Evolutionary conservation across 2,888 invertebrate genomes (phyloP).

Genomic region (Cheilosia urbana): DNA sequence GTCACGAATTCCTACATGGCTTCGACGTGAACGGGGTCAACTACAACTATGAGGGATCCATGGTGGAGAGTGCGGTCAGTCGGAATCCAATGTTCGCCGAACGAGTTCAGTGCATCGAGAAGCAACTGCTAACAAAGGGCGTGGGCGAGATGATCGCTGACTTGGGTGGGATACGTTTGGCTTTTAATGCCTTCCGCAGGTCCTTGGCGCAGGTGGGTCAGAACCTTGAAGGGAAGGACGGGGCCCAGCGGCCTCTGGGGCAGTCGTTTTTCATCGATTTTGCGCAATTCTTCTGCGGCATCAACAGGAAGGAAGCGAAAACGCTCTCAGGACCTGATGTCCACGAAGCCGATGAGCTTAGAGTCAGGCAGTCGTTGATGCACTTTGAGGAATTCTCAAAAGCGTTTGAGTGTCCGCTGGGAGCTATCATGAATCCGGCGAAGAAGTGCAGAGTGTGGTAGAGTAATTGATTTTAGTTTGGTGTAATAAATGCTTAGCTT

Average conservation of each 20-base stretch:
- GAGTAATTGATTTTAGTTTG: background rate
- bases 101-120: constrained; percentile 80
- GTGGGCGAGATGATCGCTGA: constrained; percentile 81
- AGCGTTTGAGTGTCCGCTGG: constrained; percentile 79
- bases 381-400: constrained; percentile 81
- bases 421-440: constrained; percentile 80
- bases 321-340: constrained; percentile 76
- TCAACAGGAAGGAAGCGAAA: constrained; percentile 77
- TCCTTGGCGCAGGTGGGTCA: constrained; percentile 39
- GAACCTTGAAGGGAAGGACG: constrained; percentile 11
- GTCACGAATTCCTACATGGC: constrained; percentile 81
- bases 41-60: constrained; percentile 80
- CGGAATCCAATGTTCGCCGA: constrained; percentile 78
- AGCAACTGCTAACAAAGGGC: constrained; percentile 79
- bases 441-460: constrained; percentile 80
- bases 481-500: background rate
- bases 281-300: constrained; percentile 81
- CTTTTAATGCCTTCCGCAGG: constrained; percentile 79
- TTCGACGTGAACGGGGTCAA: constrained; percentile 81
- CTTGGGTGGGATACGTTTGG: constrained; percentile 81
- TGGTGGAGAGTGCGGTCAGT: constrained; percentile 80
- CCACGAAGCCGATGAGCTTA: constrained; percentile 80
- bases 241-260: constrained; percentile 40
- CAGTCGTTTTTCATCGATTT: constrained; percentile 81
- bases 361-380: constrained; percentile 80